phyloP scores from a whole-genome alignment of 2,888 invertebrate species.

The Drosophila cognata region DNA sequence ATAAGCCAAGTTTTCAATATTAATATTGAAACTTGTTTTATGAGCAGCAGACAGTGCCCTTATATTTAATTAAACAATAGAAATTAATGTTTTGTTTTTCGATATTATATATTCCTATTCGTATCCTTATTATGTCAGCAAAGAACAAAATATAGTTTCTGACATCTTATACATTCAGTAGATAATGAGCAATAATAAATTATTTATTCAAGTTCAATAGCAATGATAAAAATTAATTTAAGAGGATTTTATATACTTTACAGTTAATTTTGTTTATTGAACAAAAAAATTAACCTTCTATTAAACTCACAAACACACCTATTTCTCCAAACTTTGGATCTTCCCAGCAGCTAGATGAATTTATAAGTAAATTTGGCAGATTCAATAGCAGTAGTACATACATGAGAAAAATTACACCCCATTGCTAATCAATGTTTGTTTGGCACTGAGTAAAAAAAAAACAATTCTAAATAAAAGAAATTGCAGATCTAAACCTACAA shows the following conservation, averaged over 20 bases:
- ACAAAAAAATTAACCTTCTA: background rate
- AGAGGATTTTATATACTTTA: background rate
- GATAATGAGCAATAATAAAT: background rate
- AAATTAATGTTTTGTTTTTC: background rate
- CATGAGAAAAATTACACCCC: constrained; percentile 25
- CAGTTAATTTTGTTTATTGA: constrained; percentile 1
- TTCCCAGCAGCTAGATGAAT: background rate
- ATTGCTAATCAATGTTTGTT: constrained; percentile 36
- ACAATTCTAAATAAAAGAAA: background rate
- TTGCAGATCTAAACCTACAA: background rate
- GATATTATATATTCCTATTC: background rate
- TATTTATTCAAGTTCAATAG: background rate
- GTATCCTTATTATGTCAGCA: background rate
- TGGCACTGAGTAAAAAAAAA: background rate
- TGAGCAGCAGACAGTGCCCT: background rate
- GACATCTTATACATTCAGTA: background rate
- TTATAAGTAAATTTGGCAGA: background rate
- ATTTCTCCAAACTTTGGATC: background rate
- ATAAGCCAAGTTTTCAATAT: constrained; percentile 2
- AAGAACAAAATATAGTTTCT: background rate
- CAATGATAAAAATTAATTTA: background rate
- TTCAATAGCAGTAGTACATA: background rate
- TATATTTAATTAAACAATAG: background rate
- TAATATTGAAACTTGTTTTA: constrained; percentile 8
- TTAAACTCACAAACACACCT: background rate